phyloP scores from a whole-genome alignment of 35 echinoderm and acorn worm genomes.

The Apostichopus californicus region DNA sequence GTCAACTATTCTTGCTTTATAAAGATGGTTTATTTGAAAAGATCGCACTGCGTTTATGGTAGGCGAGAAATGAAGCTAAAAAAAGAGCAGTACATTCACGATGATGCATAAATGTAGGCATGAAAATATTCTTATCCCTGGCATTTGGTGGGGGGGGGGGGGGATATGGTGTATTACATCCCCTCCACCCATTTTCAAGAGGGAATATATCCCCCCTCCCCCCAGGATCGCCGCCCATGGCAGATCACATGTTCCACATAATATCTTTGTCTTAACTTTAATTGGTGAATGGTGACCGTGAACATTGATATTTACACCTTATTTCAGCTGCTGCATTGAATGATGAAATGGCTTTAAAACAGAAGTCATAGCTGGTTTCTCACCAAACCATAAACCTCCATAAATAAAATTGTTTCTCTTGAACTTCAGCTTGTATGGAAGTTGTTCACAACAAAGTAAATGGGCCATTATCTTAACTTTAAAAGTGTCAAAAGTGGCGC shows the following conservation, averaged over 20 bases:
- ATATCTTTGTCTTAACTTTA: background rate
- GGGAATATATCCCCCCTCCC: too few species aligned
- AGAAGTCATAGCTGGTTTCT: constrained; percentile 8
- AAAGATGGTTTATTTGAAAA: too few species aligned
- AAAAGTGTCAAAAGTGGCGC: background rate
- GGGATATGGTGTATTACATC: too few species aligned
- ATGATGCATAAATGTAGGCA: too few species aligned
- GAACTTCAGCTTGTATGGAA: background rate
- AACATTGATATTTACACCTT: background rate
- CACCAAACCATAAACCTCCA: constrained; percentile 20
- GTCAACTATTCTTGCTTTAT: too few species aligned
- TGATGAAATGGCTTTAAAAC: constrained; percentile 12
- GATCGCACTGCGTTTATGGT: too few species aligned
- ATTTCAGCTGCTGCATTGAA: background rate
- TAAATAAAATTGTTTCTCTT: background rate
- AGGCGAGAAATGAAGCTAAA: too few species aligned
- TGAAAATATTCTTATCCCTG: too few species aligned
- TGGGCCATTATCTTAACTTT: background rate
- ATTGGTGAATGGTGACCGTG: background rate
- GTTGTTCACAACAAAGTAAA: background rate
- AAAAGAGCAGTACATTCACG: too few species aligned
- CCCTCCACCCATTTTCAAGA: too few species aligned
- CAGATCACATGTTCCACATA: constrained; percentile 48
- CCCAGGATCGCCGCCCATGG: too few species aligned
- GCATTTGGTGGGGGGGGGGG: too few species aligned